phyloP scores from a whole-genome alignment of 2,797 vertebrate genomes.

The Mallotus villosus region DNA sequence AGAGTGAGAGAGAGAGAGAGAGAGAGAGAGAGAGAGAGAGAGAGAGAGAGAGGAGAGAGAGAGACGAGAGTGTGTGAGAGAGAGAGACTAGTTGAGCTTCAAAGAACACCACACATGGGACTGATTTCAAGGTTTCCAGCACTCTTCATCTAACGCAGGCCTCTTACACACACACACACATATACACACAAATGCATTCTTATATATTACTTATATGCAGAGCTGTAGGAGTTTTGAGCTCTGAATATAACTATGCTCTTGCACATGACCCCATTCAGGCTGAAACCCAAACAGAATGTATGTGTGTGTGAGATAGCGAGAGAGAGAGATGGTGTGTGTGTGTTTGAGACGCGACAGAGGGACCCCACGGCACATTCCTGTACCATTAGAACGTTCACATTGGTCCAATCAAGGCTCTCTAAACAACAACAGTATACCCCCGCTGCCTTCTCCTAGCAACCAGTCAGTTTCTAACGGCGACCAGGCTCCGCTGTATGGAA shows the following conservation, averaged over 20 bases:
- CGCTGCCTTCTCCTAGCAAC: constrained; percentile 25
- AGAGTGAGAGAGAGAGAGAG: constrained; percentile 17
- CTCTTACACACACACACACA: constrained; percentile 44
- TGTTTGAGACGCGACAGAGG: constrained; percentile 24
- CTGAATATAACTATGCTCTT: constrained; percentile 28
- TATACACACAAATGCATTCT: constrained; percentile 17
- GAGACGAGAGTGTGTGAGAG: constrained; percentile 13
- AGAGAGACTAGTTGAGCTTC: constrained; percentile 51
- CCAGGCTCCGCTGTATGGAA: neutral
- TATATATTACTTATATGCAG: constrained; percentile 8
- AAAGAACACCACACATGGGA: constrained; percentile 75
- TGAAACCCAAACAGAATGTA: constrained; percentile 30
- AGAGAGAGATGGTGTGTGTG: constrained; percentile 2
- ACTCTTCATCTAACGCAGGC: constrained; percentile 71
- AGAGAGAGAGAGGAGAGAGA: constrained; percentile 9
- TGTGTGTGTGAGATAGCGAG: constrained; percentile 17
- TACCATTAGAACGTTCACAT: constrained; percentile 52
- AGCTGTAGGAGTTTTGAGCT: constrained; percentile 16
- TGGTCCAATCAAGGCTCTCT: constrained; percentile 49
- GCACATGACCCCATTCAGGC: constrained; percentile 29
- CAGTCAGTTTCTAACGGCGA: neutral
- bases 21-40: constrained; percentile 18
- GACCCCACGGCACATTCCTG: constrained; percentile 56
- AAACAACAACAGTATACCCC: constrained; percentile 50
- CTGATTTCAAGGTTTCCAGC: constrained; percentile 70